Evolutionary conservation across 2,797 vertebrate species (phyloP).

Genomic region (Catharus ustulatus): DNA sequence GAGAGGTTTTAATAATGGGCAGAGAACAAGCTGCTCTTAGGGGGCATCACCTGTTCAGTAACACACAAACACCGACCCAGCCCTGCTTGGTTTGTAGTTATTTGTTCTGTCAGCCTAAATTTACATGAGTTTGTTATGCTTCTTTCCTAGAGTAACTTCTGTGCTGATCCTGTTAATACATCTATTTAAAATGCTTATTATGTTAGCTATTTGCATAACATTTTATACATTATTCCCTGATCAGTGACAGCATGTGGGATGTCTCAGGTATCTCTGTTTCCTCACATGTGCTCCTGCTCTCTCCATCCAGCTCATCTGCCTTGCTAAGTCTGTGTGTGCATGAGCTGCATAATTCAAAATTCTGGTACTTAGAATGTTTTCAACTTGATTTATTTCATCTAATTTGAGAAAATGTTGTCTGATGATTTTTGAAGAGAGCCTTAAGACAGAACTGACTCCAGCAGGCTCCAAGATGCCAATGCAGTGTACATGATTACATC

Average conservation of each 20-base stretch:
- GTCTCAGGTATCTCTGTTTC: not conserved
- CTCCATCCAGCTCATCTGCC: not conserved
- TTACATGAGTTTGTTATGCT: not conserved
- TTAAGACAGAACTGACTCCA: conserved; percentile 34
- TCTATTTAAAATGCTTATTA: not conserved
- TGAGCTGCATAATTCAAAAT: not conserved
- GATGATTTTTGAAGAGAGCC: conserved; percentile 56
- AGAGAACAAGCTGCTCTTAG: conserved; percentile 70
- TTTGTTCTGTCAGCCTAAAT: not conserved
- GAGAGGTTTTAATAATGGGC: conserved; percentile 65
- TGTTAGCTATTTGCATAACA: not conserved
- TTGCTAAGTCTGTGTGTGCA: not conserved
- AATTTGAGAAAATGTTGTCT: conserved; percentile 56
- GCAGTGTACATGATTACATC: conserved; percentile 36
- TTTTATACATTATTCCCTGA: not conserved
- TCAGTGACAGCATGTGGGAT: not conserved
- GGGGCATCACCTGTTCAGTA: conserved; percentile 75
- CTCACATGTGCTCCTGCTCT: not conserved
- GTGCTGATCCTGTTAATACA: not conserved
- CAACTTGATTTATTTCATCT: conserved; percentile 39
- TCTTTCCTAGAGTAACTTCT: not conserved
- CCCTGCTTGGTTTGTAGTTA: not conserved
- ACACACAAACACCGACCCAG: not conserved
- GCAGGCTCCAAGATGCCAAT: not conserved
- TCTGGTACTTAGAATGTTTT: not conserved